These are phyloP conservation scores for Pterocles burchelli DNA, from an alignment of 2,113 vertebrate genomes.

Conservation along the genomic window DNA sequence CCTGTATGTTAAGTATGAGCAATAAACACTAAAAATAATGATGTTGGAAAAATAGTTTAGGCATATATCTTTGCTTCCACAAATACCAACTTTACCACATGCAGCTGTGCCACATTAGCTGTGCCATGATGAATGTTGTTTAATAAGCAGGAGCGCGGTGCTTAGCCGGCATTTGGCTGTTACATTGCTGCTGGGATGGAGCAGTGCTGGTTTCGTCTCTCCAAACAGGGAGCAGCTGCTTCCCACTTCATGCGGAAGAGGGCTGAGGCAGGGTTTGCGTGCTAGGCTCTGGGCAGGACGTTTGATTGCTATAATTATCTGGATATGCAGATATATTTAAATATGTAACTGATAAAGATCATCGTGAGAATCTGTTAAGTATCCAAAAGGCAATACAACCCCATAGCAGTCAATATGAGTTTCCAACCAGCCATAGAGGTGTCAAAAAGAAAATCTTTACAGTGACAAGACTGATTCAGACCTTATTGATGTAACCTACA, in stretches of 20 bases:
- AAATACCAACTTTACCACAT: not conserved
- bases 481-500: not conserved
- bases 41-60: not conserved
- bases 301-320: not conserved
- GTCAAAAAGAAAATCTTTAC: not conserved
- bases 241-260: not conserved
- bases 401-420: not conserved
- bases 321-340: not conserved
- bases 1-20: not conserved
- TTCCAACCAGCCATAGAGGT: not conserved
- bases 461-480: not conserved
- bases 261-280: not conserved
- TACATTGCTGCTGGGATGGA: not conserved
- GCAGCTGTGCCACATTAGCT: not conserved
- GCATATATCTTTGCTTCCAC: not conserved
- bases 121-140: not conserved
- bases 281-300: not conserved
- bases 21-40: not conserved
- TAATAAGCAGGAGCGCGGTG: not conserved
- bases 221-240: not conserved
- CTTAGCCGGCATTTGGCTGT: not conserved
- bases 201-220: not conserved
- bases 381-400: not conserved
- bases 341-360: not conserved
- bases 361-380: not conserved